These are phyloP conservation scores for Myotis findleyi DNA, from an alignment of 2,797 vertebrate species.

Conservation along the genomic window DNA sequence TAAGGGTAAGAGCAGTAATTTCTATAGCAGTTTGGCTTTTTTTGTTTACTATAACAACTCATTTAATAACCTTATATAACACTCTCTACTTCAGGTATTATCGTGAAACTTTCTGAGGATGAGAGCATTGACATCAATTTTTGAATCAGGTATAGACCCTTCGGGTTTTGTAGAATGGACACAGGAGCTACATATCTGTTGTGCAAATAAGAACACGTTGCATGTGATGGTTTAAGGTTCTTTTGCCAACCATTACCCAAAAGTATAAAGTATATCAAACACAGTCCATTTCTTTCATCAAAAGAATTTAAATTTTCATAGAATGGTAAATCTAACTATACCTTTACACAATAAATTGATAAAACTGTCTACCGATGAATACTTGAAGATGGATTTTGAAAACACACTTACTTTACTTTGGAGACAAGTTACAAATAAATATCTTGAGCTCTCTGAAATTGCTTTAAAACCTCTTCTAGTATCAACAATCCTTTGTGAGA, in stretches of 20 bases:
- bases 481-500: background rate
- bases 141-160: background rate
- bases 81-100: background rate
- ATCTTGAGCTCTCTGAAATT: background rate
- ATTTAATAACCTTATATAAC: background rate
- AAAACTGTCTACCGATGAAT: background rate
- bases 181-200: background rate
- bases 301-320: background rate
- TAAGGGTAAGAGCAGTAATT: background rate
- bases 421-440: constrained; percentile 5
- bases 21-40: background rate
- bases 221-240: background rate
- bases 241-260: background rate
- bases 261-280: background rate
- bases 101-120: background rate
- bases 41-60: background rate
- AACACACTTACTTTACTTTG: background rate
- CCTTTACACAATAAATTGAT: background rate
- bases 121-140: background rate
- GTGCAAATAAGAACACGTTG: background rate
- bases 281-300: background rate
- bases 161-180: background rate
- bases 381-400: constrained; percentile 20
- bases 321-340: background rate
- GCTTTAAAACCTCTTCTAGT: constrained; percentile 36